A percentile compares a stretch with the other conserved stretches of the same genome.
Evolutionary conservation across 2,888 invertebrate species (phyloP).

Genomic region (Brenthis ino): DNA sequence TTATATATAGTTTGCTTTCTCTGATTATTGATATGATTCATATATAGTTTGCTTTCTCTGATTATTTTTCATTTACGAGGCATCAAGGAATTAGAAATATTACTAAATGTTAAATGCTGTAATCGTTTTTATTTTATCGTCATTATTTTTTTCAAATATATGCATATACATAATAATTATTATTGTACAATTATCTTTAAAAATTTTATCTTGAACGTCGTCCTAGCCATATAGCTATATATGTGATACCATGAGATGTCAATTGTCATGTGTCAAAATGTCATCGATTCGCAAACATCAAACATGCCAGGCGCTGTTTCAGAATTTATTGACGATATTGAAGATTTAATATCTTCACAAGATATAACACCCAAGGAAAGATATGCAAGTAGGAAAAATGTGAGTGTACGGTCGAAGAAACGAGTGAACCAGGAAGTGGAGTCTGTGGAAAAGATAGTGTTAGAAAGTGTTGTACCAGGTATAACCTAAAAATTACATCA

Average conservation of each 20-base stretch:
- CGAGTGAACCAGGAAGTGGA: slow-evolving; percentile 58
- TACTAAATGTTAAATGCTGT: too few species aligned
- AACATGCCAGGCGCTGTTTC: slow-evolving; percentile 83
- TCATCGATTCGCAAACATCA: slow-evolving; percentile 31
- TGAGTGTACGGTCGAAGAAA: slow-evolving; percentile 85
- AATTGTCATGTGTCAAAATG: not conserved
- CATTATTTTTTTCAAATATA: too few species aligned
- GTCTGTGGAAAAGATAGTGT: slow-evolving; percentile 70
- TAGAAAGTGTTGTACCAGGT: slow-evolving; percentile 84
- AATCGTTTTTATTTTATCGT: too few species aligned
- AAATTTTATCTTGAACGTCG: too few species aligned
- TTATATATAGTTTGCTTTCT: too few species aligned
- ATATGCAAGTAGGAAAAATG: slow-evolving; percentile 86
- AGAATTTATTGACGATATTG: slow-evolving; percentile 91
- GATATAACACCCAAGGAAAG: slow-evolving; percentile 91
- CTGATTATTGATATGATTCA: too few species aligned
- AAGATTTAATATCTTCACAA: slow-evolving; percentile 91
- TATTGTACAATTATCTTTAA: too few species aligned
- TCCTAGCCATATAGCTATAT: too few species aligned
- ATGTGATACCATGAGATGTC: not conserved
- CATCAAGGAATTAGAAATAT: too few species aligned
- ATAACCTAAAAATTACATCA: slow-evolving; percentile 53
- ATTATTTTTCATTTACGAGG: too few species aligned
- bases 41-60: too few species aligned
- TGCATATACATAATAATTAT: too few species aligned